These are phyloP conservation scores for Gulo gulo DNA, from an alignment of 2,113 vertebrate species.

Conservation along the genomic window DNA sequence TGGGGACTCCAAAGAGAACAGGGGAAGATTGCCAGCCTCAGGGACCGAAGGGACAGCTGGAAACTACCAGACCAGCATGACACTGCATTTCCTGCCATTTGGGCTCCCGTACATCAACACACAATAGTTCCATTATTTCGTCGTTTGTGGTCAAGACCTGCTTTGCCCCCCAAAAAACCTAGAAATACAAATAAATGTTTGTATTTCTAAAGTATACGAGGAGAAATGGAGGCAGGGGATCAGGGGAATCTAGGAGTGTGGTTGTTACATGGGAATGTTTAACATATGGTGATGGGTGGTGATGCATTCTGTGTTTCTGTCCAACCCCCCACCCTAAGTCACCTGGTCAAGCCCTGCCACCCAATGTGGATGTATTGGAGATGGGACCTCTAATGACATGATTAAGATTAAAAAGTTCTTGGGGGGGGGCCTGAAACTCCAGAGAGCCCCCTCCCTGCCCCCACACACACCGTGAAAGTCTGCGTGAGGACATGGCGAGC, in stretches of 20 bases:
- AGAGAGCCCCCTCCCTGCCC: accelerated
- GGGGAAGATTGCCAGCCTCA: neutral
- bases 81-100: neutral
- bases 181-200: neutral
- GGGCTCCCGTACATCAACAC: neutral
- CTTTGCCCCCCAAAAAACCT: neutral
- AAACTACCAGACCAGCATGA: too few relatives aligned
- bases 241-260: accelerated
- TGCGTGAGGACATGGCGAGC: accelerated
- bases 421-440: neutral
- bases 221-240: neutral
- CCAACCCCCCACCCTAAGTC: neutral
- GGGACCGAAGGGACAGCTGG: neutral
- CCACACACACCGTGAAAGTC: neutral
- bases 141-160: neutral
- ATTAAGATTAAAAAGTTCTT: neutral
- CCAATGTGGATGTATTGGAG: neutral
- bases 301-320: neutral
- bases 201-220: neutral
- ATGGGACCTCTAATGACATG: neutral
- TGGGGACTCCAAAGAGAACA: neutral
- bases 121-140: too few relatives aligned
- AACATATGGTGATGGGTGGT: accelerated
- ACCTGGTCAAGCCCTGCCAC: neutral
- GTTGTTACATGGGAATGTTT: neutral